Base-by-base conservation (phyloP, 2,113 vertebrate genomes). In the Vanacampus margaritifer region DNA sequence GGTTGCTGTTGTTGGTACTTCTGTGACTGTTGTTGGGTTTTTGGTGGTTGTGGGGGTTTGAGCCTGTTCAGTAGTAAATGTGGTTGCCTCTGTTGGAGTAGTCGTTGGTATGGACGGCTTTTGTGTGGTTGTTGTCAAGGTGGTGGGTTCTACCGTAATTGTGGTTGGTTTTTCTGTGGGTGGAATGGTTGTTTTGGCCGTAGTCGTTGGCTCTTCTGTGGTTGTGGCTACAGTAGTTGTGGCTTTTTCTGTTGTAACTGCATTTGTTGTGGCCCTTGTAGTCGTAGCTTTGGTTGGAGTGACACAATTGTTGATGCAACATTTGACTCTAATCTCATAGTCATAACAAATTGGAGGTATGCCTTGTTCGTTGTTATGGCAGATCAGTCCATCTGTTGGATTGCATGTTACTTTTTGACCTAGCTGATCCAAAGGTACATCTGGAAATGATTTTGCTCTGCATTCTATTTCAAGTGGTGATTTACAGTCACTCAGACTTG, bases 361-460 rank as follows among this genome's bases (percentile, higher is more conserved):
- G 9, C 1, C 3, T 67, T 87, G 82, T 13, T 87, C 88, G 0
- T 69, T 35, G 39, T 90, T 89, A 24, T 43, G 7, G 73, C 91
- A 92, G 3, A 83, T 87, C 0, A 86, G 62, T 71, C 83, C 85
- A 54, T 24, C 24, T 19, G 0, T 26, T 36, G 50, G 11, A 12
- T 66, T 32, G 13, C 85, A 87, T 37, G 6, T 72, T 53, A 87
- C 77, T 0, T 51, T 75, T 65, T 85, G 75, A 19, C 1, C 48
- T 2, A 85, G 0, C 0, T 73, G 16, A 0, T 64, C 19, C 24
- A 85, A 51, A 57, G 75, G 0, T 2, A 6, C 0, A 24, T 66
- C 10, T 32, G 0, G 2, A 3, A 1, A 8, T 0, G 16, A 0
- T 39, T 1, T 1, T 24, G 75, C 46, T 5, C 89, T 71, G 6